phyloP scores from a whole-genome alignment of 2,888 invertebrate genomes.

The Philonicus albiceps region DNA sequence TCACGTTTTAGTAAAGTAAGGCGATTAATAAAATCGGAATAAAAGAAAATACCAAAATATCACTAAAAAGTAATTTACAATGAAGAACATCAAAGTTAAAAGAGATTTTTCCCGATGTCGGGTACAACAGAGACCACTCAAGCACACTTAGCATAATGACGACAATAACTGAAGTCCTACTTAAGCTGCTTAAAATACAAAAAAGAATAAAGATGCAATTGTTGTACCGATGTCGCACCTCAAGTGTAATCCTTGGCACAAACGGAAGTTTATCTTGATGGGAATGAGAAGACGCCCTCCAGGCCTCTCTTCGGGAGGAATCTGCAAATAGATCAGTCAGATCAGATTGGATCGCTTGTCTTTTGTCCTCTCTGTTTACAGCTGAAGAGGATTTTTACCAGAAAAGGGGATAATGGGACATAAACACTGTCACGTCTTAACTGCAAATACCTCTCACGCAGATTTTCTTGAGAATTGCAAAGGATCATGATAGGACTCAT shows the following conservation, averaged over 20 bases:
- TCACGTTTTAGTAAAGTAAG: background rate
- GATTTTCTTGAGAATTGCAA: background rate
- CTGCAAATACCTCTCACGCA: conserved; percentile 13
- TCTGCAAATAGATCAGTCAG: conserved; percentile 34
- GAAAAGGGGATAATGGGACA: conserved; percentile 11
- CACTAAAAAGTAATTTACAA: background rate
- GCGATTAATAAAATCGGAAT: background rate
- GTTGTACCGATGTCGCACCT: conserved; percentile 40
- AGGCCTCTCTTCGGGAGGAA: background rate
- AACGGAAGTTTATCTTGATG: conserved; percentile 37
- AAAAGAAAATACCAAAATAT: background rate
- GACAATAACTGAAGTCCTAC: conserved; percentile 27
- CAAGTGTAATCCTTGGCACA: conserved; percentile 38
- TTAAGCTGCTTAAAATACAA: conserved; percentile 35
- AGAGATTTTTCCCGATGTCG: background rate
- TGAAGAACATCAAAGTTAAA: background rate
- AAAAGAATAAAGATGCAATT: background rate
- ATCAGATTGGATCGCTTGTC: conserved; percentile 8
- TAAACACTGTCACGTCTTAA: background rate
- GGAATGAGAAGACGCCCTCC: background rate
- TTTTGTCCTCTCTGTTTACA: conserved; percentile 7
- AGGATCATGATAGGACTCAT: background rate
- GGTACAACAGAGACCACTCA: conserved; percentile 35
- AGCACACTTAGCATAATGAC: conserved; percentile 23
- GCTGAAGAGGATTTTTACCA: conserved; percentile 9